Evolutionary conservation across 2,113 vertebrate genomes (phyloP).

Genomic region (Pteropus alecto): DNA sequence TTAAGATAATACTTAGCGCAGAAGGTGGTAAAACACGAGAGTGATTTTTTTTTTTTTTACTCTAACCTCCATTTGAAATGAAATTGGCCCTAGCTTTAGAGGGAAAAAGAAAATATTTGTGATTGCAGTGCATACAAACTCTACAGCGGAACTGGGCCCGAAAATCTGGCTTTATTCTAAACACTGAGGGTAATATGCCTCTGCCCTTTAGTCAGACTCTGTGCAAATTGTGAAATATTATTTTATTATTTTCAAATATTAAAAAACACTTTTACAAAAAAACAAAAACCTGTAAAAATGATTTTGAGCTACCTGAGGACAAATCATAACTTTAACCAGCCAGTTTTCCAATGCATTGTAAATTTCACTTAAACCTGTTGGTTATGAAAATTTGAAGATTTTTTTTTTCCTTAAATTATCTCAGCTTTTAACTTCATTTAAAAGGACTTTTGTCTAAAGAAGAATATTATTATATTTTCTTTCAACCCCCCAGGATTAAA

Average conservation of each 20-base stretch:
- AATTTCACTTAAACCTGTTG: slow-evolving; percentile 91
- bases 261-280: slow-evolving; percentile 93
- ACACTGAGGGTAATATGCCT: slow-evolving; percentile 79
- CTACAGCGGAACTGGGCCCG: slow-evolving; percentile 66
- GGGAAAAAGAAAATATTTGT: slow-evolving; percentile 63
- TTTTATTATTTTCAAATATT: slow-evolving; percentile 96
- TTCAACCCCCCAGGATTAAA: slow-evolving; percentile 82
- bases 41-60: slow-evolving; percentile 72
- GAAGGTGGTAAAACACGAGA: slow-evolving; percentile 72
- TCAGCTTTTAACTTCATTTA: slow-evolving; percentile 89
- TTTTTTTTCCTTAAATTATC: slow-evolving; percentile 93
- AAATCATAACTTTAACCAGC: slow-evolving; percentile 90
- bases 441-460: slow-evolving; percentile 86
- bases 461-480: slow-evolving; percentile 83
- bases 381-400: slow-evolving; percentile 90
- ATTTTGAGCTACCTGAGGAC: slow-evolving; percentile 93
- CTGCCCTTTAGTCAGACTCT: slow-evolving; percentile 90
- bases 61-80: slow-evolving; percentile 75
- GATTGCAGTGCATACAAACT: slow-evolving; percentile 51
- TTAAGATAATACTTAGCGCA: slow-evolving; percentile 65
- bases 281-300: slow-evolving; percentile 91
- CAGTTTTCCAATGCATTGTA: slow-evolving; percentile 94
- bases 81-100: slow-evolving; percentile 76
- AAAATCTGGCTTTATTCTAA: slow-evolving; percentile 74
- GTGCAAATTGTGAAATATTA: slow-evolving; percentile 90